These are phyloP conservation scores for Serrognathus titanus DNA, from an alignment of 2,888 invertebrate genomes.

Conservation along the genomic window DNA sequence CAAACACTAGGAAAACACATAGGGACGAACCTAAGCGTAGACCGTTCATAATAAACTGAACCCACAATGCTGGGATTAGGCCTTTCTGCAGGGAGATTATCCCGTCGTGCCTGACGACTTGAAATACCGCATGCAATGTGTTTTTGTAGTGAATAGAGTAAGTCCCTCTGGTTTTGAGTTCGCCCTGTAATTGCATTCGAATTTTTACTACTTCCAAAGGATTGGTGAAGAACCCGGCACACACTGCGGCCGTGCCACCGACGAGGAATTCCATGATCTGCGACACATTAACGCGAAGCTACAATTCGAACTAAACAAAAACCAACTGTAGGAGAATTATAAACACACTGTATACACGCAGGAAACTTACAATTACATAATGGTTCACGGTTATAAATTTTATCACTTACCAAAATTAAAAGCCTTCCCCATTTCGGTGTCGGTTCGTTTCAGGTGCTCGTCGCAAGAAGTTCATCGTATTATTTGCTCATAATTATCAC, in stretches of 20 bases:
- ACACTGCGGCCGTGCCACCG: conserved; percentile 56
- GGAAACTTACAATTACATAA: no score
- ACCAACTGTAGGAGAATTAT: no score
- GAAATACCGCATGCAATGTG: conserved; percentile 67
- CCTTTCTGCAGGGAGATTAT: conserved; percentile 72
- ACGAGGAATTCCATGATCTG: conserved; percentile 44
- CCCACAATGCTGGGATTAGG: conserved; percentile 77
- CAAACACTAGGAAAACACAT: no score
- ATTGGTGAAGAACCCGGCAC: conserved; percentile 77
- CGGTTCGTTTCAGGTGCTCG: no score
- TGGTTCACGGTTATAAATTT: no score
- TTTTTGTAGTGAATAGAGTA: conserved; percentile 65
- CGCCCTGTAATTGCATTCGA: conserved; percentile 78
- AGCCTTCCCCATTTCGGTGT: no score
- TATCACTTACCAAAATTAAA: no score
- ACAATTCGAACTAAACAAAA: no score
- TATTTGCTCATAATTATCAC: no score
- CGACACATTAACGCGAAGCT: no score
- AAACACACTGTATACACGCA: no score
- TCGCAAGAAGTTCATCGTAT: no score
- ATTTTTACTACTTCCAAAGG: conserved; percentile 89
- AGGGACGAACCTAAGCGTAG: conserved; percentile 49
- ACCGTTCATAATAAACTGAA: conserved; percentile 68
- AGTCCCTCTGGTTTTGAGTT: conserved; percentile 57
- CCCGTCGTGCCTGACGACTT: conserved; percentile 62